phyloP scores from a whole-genome alignment of 2,797 vertebrate species.

The Scyliorhinus canicula region DNA sequence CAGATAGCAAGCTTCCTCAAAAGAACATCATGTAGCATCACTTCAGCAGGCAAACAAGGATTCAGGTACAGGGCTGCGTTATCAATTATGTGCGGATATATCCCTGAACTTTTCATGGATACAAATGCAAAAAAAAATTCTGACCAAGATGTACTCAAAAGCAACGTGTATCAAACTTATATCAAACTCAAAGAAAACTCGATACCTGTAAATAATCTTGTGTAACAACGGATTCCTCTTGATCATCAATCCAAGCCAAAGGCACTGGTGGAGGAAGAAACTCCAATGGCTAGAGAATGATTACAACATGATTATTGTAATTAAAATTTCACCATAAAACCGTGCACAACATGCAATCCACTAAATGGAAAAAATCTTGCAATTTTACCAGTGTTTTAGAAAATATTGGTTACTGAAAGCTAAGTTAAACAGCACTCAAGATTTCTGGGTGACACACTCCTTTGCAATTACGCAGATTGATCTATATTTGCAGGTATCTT shows the following conservation, averaged over 20 bases:
- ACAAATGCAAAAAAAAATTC: background rate
- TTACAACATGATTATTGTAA: background rate
- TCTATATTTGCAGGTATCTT: background rate
- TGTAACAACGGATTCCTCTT: conserved; percentile 14
- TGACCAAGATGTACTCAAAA: background rate
- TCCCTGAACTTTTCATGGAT: background rate
- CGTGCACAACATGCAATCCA: background rate
- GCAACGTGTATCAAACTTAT: background rate
- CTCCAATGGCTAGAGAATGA: conserved; percentile 39
- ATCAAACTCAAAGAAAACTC: background rate
- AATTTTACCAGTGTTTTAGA: background rate
- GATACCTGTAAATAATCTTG: background rate
- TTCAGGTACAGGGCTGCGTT: background rate
- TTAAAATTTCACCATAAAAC: background rate
- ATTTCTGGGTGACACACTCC: background rate
- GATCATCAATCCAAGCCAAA: conserved; percentile 39
- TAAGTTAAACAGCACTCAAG: background rate
- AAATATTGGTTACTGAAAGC: background rate
- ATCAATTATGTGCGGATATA: background rate
- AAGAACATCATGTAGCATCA: background rate
- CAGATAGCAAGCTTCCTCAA: background rate
- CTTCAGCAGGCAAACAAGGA: background rate
- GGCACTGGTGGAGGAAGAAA: conserved; percentile 34
- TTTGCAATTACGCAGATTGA: background rate
- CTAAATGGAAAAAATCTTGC: background rate